A percentile compares a stretch with the other conserved stretches of the same genome.
phyloP scores from a whole-genome alignment of 2,888 invertebrate genomes.

The Papilio elwesi region DNA sequence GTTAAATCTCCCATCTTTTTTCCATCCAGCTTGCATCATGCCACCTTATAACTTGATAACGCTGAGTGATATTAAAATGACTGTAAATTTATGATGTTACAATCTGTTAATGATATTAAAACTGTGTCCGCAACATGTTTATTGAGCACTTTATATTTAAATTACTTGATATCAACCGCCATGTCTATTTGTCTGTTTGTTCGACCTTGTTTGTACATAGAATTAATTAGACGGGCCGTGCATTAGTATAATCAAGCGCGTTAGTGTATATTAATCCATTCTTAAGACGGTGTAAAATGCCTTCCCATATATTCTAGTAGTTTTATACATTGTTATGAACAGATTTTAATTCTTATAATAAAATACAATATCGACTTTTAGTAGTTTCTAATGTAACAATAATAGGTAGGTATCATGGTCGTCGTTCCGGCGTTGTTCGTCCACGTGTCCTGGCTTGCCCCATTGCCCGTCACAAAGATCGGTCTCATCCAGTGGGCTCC shows the following conservation, averaged over 20 bases:
- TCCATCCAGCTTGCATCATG: conserved; percentile 32
- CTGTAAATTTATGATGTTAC: conserved; percentile 30
- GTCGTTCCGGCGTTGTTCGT: no score
- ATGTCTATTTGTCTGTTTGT: conserved; percentile 37
- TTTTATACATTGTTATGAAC: neutral
- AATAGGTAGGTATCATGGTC: no score
- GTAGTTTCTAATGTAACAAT: no score
- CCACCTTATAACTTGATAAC: conserved; percentile 15
- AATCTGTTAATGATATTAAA: conserved; percentile 12
- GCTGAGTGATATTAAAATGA: conserved; percentile 21
- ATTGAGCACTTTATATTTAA: conserved; percentile 37
- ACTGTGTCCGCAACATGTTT: conserved; percentile 30
- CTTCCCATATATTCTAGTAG: neutral
- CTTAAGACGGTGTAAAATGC: conserved; percentile 8
- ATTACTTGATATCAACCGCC: conserved; percentile 33
- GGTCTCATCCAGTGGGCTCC: no score
- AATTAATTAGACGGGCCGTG: conserved; percentile 37
- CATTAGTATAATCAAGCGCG: conserved; percentile 28
- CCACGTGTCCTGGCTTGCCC: no score
- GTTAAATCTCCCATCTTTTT: conserved; percentile 57
- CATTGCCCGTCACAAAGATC: no score
- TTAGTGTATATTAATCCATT: conserved; percentile 24
- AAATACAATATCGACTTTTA: no score
- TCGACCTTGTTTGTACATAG: conserved; percentile 37
- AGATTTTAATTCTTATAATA: neutral